These are phyloP conservation scores for Cancer borealis DNA, from an alignment of 2,888 invertebrate species.

Conservation along the genomic window DNA sequence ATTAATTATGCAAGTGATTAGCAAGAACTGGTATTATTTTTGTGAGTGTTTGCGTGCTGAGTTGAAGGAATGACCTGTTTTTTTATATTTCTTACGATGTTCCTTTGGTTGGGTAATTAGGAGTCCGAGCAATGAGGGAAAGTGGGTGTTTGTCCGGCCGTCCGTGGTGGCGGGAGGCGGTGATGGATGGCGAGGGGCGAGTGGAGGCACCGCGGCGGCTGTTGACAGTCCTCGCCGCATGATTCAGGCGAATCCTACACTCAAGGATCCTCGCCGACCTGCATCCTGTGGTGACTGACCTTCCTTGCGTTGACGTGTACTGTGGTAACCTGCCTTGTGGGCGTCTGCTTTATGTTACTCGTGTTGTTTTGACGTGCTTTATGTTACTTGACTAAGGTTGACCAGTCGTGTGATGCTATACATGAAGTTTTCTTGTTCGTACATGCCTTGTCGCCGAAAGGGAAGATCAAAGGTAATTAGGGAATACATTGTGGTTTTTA, in stretches of 20 bases:
- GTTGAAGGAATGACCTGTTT: conserved; percentile 15
- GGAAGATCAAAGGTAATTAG: neutral
- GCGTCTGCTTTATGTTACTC: neutral
- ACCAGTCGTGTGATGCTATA: neutral
- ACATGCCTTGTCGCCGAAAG: neutral
- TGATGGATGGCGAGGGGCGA: conserved; percentile 28
- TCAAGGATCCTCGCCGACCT: conserved; percentile 1
- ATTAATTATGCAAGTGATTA: neutral
- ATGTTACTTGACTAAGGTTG: neutral
- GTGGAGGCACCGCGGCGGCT: neutral
- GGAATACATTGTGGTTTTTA: neutral
- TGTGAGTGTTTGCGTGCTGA: neutral
- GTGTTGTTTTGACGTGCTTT: neutral
- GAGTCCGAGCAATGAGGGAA: neutral
- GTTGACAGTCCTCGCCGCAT: conserved; percentile 1
- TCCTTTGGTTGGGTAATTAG: conserved; percentile 34
- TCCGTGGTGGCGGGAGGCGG: neutral
- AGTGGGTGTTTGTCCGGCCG: conserved; percentile 31
- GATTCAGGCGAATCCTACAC: neutral
- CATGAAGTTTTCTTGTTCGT: neutral
- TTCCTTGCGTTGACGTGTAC: neutral
- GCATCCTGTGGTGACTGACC: neutral
- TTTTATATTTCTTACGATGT: neutral
- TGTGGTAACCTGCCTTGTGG: neutral
- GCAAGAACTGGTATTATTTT: neutral